Evolutionary conservation across 2,797 vertebrate genomes (phyloP).

Genomic region (Siniperca undulata): DNA sequence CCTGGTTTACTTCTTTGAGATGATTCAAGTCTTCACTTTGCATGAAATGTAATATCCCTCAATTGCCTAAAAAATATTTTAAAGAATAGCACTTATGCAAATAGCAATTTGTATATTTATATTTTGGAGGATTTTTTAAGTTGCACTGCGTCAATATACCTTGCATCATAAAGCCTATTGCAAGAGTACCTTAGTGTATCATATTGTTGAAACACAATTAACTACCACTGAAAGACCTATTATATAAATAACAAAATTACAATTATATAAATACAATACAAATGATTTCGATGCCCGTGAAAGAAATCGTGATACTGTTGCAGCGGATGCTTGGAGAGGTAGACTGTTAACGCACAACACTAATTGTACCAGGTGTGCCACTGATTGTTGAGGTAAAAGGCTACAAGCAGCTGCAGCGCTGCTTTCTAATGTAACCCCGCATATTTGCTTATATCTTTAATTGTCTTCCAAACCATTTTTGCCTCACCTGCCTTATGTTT

Average conservation of each 20-base stretch:
- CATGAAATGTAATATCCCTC: background rate
- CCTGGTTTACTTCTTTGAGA: background rate
- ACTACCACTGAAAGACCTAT: background rate
- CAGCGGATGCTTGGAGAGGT: background rate
- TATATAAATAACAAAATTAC: background rate
- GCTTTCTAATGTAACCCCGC: background rate
- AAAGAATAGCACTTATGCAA: background rate
- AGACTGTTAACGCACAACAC: constrained; percentile 10
- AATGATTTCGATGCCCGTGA: background rate
- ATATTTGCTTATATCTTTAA: background rate
- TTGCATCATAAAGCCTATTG: background rate
- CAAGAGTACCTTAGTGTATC: background rate
- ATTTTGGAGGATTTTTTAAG: background rate
- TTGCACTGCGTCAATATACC: too few relatives aligned
- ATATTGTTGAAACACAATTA: too few relatives aligned
- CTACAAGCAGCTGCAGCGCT: constrained; percentile 18
- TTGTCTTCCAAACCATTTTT: background rate
- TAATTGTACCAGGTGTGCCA: constrained; percentile 79
- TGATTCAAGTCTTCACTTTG: background rate
- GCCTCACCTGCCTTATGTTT: constrained; percentile 11
- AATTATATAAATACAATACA: background rate
- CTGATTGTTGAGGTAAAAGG: constrained; percentile 42
- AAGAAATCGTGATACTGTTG: background rate
- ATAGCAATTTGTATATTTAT: background rate
- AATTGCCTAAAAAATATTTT: background rate